These are phyloP conservation scores for Castor canadensis DNA, from an alignment of 2,113 vertebrate species.

Conservation along the genomic window DNA sequence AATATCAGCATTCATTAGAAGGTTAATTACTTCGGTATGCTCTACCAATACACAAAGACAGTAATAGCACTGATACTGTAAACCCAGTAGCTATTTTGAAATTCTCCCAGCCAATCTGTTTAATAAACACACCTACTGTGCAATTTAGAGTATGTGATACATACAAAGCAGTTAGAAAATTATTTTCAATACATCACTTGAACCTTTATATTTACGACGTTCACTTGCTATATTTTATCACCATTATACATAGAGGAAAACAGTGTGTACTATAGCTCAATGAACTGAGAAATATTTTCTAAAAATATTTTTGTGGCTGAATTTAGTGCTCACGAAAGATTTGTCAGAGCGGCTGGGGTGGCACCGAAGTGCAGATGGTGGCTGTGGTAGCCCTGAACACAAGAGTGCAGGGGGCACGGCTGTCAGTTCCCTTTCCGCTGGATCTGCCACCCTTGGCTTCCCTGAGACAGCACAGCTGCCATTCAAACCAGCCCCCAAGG, in stretches of 20 bases:
- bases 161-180: conserved; percentile 89
- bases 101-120: conserved; percentile 82
- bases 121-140: conserved; percentile 87
- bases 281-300: conserved; percentile 84
- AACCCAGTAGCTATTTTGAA: conserved; percentile 81
- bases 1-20: conserved; percentile 87
- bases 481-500: conserved; percentile 54
- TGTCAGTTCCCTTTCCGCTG: conserved; percentile 56
- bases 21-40: conserved; percentile 84
- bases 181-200: conserved; percentile 88
- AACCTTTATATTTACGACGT: conserved; percentile 87
- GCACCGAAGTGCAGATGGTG: conserved; percentile 38
- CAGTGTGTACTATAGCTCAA: conserved; percentile 84
- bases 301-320: conserved; percentile 86
- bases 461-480: conserved; percentile 52
- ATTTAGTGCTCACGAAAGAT: conserved; percentile 79
- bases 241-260: conserved; percentile 88
- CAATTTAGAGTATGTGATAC: conserved; percentile 86
- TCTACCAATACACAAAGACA: conserved; percentile 85
- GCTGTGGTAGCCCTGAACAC: not conserved
- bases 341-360: conserved; percentile 69
- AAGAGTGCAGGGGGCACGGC: not conserved
- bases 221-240: conserved; percentile 87
- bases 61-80: conserved; percentile 82
- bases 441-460: conserved; percentile 45